These are phyloP conservation scores for Smittia sp. DNA, from an alignment of 2,888 invertebrate species.

Conservation along the genomic window DNA sequence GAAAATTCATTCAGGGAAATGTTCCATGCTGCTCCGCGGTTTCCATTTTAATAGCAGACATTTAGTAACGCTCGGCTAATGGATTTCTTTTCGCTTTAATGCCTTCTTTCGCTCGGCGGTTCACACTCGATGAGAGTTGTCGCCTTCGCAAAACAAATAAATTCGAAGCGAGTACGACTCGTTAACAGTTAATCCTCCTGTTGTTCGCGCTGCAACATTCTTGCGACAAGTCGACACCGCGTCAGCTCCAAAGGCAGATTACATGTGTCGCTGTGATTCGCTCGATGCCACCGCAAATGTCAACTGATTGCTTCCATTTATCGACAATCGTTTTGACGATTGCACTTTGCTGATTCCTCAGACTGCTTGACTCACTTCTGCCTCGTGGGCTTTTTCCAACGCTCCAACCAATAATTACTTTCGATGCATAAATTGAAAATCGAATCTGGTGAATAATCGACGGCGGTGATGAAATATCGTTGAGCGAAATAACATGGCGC, in stretches of 20 bases:
- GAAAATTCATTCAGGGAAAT: slow-evolving; percentile 13
- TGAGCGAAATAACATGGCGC: not conserved
- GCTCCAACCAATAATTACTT: not conserved
- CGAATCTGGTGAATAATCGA: not conserved
- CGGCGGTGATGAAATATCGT: not conserved
- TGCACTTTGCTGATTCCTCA: no score
- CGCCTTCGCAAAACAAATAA: slow-evolving; percentile 15
- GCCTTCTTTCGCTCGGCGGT: not conserved
- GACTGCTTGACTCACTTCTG: not conserved
- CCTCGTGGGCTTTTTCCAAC: not conserved
- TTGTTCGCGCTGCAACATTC: not conserved
- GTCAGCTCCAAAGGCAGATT: not conserved
- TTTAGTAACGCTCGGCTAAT: slow-evolving; percentile 16
- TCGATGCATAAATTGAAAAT: not conserved
- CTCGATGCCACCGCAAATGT: not conserved
- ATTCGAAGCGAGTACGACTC: not conserved
- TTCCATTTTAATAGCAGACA: slow-evolving; percentile 5
- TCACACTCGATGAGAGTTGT: not conserved
- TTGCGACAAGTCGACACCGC: not conserved
- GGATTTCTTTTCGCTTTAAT: not conserved
- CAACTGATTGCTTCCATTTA: no score
- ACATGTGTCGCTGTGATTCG: not conserved
- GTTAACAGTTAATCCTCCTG: slow-evolving; percentile 37
- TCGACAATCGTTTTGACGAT: no score
- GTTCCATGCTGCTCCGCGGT: not conserved